Evolutionary conservation across 1,140 invertebrate species (phyloP).

Genomic region (Caenorhabditis remanei): DNA sequence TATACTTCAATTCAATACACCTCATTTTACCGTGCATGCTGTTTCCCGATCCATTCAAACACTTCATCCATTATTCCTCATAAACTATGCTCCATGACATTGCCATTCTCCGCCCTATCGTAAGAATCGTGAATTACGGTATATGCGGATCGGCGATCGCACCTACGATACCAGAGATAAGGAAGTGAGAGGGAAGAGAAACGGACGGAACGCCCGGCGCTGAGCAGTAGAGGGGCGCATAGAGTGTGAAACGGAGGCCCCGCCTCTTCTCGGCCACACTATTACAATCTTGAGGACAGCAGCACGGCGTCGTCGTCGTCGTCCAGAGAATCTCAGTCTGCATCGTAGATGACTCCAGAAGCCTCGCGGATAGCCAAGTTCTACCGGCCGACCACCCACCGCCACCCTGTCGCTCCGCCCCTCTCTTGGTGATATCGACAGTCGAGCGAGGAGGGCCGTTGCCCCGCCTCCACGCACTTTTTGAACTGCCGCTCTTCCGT

Average conservation of each 20-base stretch:
- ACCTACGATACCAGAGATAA: constrained; percentile 47
- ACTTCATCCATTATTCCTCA: neutral
- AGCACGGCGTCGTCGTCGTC: constrained; percentile 46
- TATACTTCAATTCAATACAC: too few species aligned
- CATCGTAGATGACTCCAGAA: constrained; percentile 4
- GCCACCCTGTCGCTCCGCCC: constrained; percentile 31
- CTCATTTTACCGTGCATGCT: too few species aligned
- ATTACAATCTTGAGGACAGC: constrained; percentile 53
- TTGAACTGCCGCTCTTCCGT: constrained; percentile 52
- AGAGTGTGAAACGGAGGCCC: constrained; percentile 54
- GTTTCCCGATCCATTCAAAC: too few species aligned
- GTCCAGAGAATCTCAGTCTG: constrained; percentile 33
- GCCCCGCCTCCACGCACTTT: constrained; percentile 43
- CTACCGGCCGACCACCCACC: constrained; percentile 34
- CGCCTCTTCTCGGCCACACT: constrained; percentile 52
- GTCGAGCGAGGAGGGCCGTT: constrained; percentile 8
- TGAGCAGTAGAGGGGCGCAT: constrained; percentile 46
- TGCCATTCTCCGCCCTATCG: constrained; percentile 8
- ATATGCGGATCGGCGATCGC: constrained; percentile 4
- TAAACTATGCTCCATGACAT: neutral
- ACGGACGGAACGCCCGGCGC: constrained; percentile 51
- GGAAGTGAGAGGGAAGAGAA: constrained; percentile 40
- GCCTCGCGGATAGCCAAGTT: constrained; percentile 2
- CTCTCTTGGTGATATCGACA: constrained; percentile 52
- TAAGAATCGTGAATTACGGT: constrained; percentile 40